phyloP scores from a whole-genome alignment of 2,113 vertebrate species.

The Pomatorhinus ruficollis region DNA sequence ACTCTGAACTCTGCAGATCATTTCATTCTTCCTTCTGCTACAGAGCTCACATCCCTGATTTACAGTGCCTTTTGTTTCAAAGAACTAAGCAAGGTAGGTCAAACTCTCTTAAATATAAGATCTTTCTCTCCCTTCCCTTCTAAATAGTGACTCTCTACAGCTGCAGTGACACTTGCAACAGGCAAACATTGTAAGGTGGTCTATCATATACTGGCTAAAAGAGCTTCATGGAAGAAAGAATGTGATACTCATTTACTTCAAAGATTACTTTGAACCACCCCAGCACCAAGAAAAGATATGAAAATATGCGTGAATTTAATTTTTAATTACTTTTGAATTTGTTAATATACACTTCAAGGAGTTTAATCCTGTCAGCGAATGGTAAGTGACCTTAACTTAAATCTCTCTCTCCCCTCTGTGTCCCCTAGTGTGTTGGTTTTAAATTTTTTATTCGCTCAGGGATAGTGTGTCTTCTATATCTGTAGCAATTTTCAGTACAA shows the following conservation, averaged over 20 bases:
- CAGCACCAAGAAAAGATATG: neutral
- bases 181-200: neutral
- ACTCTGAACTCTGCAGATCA: conserved; percentile 31
- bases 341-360: neutral
- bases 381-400: neutral
- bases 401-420: neutral
- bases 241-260: neutral
- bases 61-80: neutral
- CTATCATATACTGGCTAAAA: neutral
- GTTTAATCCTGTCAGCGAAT: neutral
- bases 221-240: neutral
- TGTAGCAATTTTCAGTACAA: neutral
- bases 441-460: neutral
- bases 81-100: conserved; percentile 62
- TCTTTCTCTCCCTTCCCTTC: neutral
- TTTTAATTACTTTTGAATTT: neutral
- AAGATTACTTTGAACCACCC: neutral
- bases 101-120: neutral
- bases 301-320: neutral
- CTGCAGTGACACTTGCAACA: neutral
- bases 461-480: neutral
- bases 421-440: neutral
- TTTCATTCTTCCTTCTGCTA: conserved; percentile 28
- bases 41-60: conserved; percentile 24
- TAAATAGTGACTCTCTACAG: neutral